A percentile compares a stretch with the other conserved stretches of the same genome.
Evolutionary conservation across 2,797 vertebrate species (phyloP).

Genomic region (Lepilemur ruficaudatus): DNA sequence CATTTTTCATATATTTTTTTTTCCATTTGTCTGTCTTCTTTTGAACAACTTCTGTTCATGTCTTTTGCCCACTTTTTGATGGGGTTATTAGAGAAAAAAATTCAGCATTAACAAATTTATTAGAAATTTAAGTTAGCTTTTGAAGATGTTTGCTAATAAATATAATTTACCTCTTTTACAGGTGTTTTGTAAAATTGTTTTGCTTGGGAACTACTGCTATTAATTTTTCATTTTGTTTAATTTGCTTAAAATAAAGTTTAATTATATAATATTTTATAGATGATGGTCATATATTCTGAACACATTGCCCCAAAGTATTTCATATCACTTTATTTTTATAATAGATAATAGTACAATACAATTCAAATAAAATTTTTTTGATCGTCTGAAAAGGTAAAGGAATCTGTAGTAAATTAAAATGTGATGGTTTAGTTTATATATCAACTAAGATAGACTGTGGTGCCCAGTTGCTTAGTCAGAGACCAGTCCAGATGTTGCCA

Average conservation of each 20-base stretch:
- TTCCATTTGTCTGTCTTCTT: too few relatives aligned
- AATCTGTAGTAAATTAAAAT: not conserved
- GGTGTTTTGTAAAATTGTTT: slow-evolving; percentile 13
- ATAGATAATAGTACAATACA: not conserved
- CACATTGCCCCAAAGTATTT: not conserved
- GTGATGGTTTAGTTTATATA: not conserved
- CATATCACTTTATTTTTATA: not conserved
- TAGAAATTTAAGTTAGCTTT: not conserved
- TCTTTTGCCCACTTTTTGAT: too few relatives aligned
- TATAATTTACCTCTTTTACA: not conserved
- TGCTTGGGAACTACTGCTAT: not conserved
- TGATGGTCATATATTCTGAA: not conserved
- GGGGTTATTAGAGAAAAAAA: not conserved
- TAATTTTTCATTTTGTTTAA: not conserved
- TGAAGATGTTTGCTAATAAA: not conserved
- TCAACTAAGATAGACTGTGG: not conserved
- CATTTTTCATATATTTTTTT: too few relatives aligned
- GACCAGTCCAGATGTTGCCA: not conserved
- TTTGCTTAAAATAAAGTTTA: not conserved
- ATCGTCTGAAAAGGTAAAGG: not conserved
- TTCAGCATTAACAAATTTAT: not conserved
- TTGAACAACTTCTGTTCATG: too few relatives aligned
- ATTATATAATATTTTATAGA: not conserved
- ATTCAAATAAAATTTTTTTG: not conserved
- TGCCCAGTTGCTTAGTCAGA: not conserved